Evolutionary conservation across 2,797 vertebrate genomes (phyloP), one percentile per base, ranked within the genome.

Genomic region (Rhyacichthys aspro): DNA sequence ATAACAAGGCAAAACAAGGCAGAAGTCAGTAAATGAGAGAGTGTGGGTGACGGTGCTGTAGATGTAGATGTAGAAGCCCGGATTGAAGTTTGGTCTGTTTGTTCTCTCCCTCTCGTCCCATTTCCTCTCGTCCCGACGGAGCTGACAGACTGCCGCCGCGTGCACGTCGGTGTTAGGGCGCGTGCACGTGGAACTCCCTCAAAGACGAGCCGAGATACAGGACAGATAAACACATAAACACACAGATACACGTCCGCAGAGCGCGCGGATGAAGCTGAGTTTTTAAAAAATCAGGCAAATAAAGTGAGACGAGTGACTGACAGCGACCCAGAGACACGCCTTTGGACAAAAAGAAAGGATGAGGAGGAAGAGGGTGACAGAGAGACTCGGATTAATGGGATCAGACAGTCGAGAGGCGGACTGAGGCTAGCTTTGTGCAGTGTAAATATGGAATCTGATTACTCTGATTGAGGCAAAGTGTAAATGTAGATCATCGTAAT

Each of bases 31-130:
- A 28, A 28, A 28, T 28, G 23, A 28, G 23, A 28, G 7, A 28
- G 23, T 2, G 23, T 19, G 3, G 43, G 16, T 10, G 28, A 32
- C 15, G 46, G 63, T 32, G 63, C 69, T 68, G 8, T 48, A 46
- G 43, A 59, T 68, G 8, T 48, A 46, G 43, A 59, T 53, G 53
- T 44, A 59, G 69, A 81, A 88, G 71, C 70, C 63, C 42, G 77
- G 78, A 82, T 59, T 84, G 76, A 86, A 86, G 86, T 89, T 90
- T 86, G 82, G 86, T 89, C 77, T 86, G 87, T 83, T 86, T 82
- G 72, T 83, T 86, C 49, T 81, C 78, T 79, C 79, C 81, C 75
- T 63, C 77, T 67, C 76, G 85, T 85, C 89, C 86, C 87, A 90
- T 85, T 91, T n/a, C n/a, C 90, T 82, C 76, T 64, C 67, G 60